phyloP scores from a whole-genome alignment of 1,140 invertebrate species.

The Scaptomyza graminum region DNA sequence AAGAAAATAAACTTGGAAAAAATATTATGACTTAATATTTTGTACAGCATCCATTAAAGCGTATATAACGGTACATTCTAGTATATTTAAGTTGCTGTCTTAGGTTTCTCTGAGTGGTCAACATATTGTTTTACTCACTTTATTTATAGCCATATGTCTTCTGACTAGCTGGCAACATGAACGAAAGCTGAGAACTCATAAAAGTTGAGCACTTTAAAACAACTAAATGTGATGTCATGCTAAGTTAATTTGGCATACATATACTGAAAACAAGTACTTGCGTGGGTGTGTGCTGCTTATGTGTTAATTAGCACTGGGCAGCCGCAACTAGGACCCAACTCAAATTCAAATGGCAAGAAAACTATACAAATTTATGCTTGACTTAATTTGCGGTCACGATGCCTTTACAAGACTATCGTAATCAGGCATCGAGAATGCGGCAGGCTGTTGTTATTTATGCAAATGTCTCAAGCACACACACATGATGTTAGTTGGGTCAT shows the following conservation, averaged over 20 bases:
- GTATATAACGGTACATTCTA: too few species aligned
- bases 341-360: conserved; percentile 64
- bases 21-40: too few species aligned
- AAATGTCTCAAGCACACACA: conserved; percentile 37
- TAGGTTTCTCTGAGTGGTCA: background rate
- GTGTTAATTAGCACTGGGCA: conserved; percentile 63
- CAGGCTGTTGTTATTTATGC: conserved; percentile 69
- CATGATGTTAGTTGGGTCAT: conserved; percentile 26
- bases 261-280: background rate
- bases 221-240: conserved; percentile 48
- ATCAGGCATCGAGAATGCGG: conserved; percentile 35
- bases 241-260: conserved; percentile 40
- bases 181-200: conserved; percentile 44
- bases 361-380: conserved; percentile 74
- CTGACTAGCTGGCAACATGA: background rate
- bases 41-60: too few species aligned
- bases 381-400: conserved; percentile 45
- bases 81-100: background rate
- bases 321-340: conserved; percentile 49
- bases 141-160: background rate
- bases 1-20: too few species aligned
- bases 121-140: background rate
- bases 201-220: conserved; percentile 19
- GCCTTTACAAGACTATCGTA: conserved; percentile 21
- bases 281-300: conserved; percentile 57